Percentiles rank a stretch among this genome's conserved stretches.
phyloP scores from a whole-genome alignment of 2,888 invertebrate species.

The Patella ulyssiponensis region DNA sequence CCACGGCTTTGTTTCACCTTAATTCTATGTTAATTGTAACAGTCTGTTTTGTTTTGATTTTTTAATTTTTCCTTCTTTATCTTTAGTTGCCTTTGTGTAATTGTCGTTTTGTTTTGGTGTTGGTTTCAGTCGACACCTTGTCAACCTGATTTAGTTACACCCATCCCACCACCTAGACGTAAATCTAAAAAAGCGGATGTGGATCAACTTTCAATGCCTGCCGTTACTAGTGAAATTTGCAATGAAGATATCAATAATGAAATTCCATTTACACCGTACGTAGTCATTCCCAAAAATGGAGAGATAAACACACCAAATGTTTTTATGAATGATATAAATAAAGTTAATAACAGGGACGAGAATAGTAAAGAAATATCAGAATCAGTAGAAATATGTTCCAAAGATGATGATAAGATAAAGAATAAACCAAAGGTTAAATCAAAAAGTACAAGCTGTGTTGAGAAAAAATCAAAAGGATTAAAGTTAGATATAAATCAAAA shows the following conservation, averaged over 20 bases:
- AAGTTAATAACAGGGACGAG: neutral
- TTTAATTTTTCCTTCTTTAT: slow-evolving; percentile 19
- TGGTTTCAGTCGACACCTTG: slow-evolving; percentile 49
- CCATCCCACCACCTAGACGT: slow-evolving; percentile 43
- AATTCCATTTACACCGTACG: neutral
- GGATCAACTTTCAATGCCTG: slow-evolving; percentile 27
- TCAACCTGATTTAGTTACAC: slow-evolving; percentile 40
- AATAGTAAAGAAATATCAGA: neutral
- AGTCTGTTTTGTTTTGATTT: too few relatives aligned
- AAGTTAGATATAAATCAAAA: neutral
- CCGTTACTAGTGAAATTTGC: slow-evolving; percentile 12
- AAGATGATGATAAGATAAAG: neutral
- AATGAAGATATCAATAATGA: neutral
- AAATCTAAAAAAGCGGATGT: slow-evolving; percentile 33
- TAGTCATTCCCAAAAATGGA: neutral
- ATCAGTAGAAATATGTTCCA: neutral
- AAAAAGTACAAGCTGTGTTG: slow-evolving; percentile 7
- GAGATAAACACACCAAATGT: neutral
- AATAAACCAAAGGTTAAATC: neutral
- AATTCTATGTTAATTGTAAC: too few relatives aligned
- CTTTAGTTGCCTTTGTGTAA: slow-evolving; percentile 39
- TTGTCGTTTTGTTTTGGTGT: slow-evolving; percentile 38
- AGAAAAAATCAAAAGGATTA: neutral
- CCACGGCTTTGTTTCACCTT: too few relatives aligned
- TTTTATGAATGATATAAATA: neutral